Base-by-base conservation (phyloP, 2,797 vertebrate genomes). In the Chrysocyon brachyurus region DNA sequence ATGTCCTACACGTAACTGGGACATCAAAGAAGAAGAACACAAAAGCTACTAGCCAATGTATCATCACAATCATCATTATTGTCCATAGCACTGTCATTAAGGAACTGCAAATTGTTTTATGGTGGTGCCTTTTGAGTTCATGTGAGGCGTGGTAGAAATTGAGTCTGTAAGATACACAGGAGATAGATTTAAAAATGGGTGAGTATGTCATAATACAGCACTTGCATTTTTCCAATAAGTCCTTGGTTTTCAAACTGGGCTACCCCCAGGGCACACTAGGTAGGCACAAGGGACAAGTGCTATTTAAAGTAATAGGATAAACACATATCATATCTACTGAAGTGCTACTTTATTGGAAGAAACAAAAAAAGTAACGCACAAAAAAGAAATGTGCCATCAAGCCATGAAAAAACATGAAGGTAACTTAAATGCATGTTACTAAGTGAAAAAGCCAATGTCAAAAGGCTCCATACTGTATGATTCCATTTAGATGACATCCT, bases 181-280 rank as follows among this genome's bases (percentile, higher is more conserved):
- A 81, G 57, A 49, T 66, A 68, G 40, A 68, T 78, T 12, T 12
- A 49, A 77, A 95, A 86, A 56, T 49, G 31, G 21, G 10, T n/a
- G 6, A 33, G 12, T 36, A 22, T 14, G 22, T 87, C 26, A 28
- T 52, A 61, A 68, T 9, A 52, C 4, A 83, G 26, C 12, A 26
- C 46, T 96, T 87, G 3, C 7, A n/a, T 46, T 70, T 92, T 63
- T 75, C 4, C 46, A 68, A 0, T n/a, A 90, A 83, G 56, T 70
- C 14, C 26, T 83, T 75, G 5, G 6, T 94, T 90, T 96, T 82
- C 79, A 96, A 91, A 78, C 33, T 22, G 40, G 56, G 40, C 63
- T 78, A 73, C 15, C 82, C 66, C 61, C 17, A 87, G 68, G 56
- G 33, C 49, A 66, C 5, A 46, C 15, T 28, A 4, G 8, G 0